These are phyloP conservation scores for Hylomyscus alleni DNA, from an alignment of 2,797 vertebrate genomes.

Conservation along the genomic window DNA sequence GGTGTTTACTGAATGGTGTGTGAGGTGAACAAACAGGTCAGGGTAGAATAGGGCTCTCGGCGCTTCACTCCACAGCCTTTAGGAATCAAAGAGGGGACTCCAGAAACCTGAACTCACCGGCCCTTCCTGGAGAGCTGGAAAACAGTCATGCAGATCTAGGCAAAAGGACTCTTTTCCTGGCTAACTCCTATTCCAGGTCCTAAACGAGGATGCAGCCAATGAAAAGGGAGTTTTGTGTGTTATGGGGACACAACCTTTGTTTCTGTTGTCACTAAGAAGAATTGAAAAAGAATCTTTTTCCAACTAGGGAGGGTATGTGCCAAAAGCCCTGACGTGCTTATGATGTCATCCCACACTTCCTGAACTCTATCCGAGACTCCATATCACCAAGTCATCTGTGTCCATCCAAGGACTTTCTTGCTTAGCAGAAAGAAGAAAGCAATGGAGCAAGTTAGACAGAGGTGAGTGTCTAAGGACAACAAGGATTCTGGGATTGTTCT, in stretches of 20 bases:
- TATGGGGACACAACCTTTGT: neutral
- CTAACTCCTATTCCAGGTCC: slow-evolving; percentile 24
- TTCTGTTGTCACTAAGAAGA: neutral
- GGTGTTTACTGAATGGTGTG: neutral
- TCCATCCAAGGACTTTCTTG: neutral
- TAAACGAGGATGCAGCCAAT: neutral
- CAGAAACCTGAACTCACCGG: neutral
- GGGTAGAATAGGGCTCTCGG: neutral
- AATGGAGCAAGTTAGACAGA: neutral
- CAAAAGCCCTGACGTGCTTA: neutral
- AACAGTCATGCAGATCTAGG: neutral
- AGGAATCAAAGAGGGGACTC: neutral
- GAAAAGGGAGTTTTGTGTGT: neutral
- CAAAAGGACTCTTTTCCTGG: slow-evolving; percentile 11
- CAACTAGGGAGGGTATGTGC: neutral
- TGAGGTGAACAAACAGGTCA: neutral
- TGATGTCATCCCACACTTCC: neutral
- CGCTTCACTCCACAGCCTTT: neutral
- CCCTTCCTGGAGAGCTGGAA: neutral
- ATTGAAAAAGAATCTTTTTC: neutral
- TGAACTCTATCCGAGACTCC: neutral
- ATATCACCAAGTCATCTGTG: neutral
- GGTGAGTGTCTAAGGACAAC: neutral
- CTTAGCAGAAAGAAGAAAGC: slow-evolving; percentile 3
- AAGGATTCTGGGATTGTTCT: neutral